A percentile compares a stretch with the other conserved stretches of the same genome.
phyloP scores from a whole-genome alignment of 1,140 invertebrate genomes.

The Cylas formicarius region DNA sequence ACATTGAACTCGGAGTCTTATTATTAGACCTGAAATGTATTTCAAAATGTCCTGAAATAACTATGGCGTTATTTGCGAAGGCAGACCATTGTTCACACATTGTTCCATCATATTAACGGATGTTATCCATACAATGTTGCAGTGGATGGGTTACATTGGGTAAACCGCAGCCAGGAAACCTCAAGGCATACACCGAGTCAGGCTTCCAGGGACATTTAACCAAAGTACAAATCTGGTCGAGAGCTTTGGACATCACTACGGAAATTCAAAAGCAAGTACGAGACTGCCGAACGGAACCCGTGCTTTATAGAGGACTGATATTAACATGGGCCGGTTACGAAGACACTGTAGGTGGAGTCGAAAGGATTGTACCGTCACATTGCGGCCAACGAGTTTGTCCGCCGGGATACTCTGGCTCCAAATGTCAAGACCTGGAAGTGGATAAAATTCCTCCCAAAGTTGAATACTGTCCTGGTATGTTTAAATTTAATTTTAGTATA shows the following conservation, averaged over 20 bases:
- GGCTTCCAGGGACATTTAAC: constrained; percentile 94
- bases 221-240: constrained; percentile 90
- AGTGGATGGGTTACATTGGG: constrained; percentile 90
- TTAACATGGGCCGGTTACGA: constrained; percentile 93
- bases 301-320: constrained; percentile 76
- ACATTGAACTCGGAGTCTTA: too few relatives aligned
- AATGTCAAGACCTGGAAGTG: constrained; percentile 75
- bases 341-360: constrained; percentile 74
- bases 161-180: constrained; percentile 67
- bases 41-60: too few relatives aligned
- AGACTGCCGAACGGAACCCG: constrained; percentile 85
- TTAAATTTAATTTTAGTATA: too few relatives aligned
- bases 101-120: too few relatives aligned
- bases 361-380: constrained; percentile 82
- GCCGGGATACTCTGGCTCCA: constrained; percentile 72
- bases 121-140: constrained; percentile 35
- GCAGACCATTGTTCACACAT: too few relatives aligned
- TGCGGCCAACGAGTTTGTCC: constrained; percentile 83
- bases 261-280: constrained; percentile 91
- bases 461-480: constrained; percentile 84
- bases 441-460: constrained; percentile 68
- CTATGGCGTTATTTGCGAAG: too few relatives aligned
- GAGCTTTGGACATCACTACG: constrained; percentile 80
- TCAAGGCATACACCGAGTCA: constrained; percentile 69
- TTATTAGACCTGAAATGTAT: too few relatives aligned